These are phyloP conservation scores for Eleutherodactylus coqui DNA, from an alignment of 2,797 vertebrate species.

Conservation along the genomic window DNA sequence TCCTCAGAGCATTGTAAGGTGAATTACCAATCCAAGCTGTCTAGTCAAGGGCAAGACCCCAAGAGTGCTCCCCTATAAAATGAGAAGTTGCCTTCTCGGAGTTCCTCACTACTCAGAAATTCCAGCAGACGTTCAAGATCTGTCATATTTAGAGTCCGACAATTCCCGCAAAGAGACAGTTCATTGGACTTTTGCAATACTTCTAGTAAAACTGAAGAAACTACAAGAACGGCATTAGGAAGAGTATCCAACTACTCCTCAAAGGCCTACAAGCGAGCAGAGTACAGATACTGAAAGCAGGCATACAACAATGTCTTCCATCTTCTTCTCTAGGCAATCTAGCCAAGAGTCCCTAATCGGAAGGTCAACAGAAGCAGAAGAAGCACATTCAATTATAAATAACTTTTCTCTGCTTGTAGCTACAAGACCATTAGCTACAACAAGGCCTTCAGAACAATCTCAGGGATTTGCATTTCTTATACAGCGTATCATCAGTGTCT, in stretches of 20 bases:
- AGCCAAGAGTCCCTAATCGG: constrained; percentile 86
- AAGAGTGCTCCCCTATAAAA: constrained; percentile 89
- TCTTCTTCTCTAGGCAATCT: constrained; percentile 90
- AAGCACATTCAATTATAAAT: constrained; percentile 63
- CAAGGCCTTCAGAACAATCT: constrained; percentile 78
- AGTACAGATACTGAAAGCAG: constrained; percentile 81
- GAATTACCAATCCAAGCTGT: too few species aligned
- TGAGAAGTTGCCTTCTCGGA: constrained; percentile 80
- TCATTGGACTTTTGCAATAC: constrained; percentile 73
- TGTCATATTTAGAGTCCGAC: constrained; percentile 74
- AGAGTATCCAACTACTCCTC: constrained; percentile 73
- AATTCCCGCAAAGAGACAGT: constrained; percentile 70
- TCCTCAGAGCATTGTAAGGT: too few species aligned
- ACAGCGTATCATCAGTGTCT: constrained; percentile 79
- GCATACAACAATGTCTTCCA: constrained; percentile 86
- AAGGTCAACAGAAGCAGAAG: constrained; percentile 80
- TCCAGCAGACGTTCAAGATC: constrained; percentile 74
- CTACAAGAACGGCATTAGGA: constrained; percentile 70
- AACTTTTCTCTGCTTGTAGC: constrained; percentile 71
- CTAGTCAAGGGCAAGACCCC: constrained; percentile 98
- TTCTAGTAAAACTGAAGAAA: constrained; percentile 72
- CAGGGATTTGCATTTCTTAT: constrained; percentile 84
- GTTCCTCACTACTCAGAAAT: constrained; percentile 77
- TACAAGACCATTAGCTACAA: too few species aligned
- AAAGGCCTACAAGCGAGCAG: constrained; percentile 75